Evolutionary conservation across 2,888 invertebrate genomes (phyloP), one percentile per base, ranked within the genome.

Genomic region (Tuberolachnus salignus): DNA sequence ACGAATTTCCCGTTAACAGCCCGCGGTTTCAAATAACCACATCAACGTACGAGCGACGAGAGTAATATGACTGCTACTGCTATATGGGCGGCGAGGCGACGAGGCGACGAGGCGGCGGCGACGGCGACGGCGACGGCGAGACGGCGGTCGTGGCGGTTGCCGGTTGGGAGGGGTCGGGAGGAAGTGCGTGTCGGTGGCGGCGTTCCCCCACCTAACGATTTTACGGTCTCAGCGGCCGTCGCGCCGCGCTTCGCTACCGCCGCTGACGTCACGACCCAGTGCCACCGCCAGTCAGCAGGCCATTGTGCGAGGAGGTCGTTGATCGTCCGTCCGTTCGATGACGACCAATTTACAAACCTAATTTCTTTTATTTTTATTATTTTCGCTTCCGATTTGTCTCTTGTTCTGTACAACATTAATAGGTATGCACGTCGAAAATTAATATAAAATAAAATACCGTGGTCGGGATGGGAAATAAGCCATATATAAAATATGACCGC

Each of bases 161-260:
- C 44, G 63, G 21, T 4, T 0, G 51, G 42, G 14, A 11, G 44
- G 49, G 44, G n/a, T 11, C 8, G 51, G 1, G 51, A 6, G 13
- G 53, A 44, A 6, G 21, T 26, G 53, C 19, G 51, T 19, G 63
- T 63, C 42, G 34, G 23, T 42, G 46, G 46, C 14, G 51, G 66
- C 66, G 14, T 16, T 11, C 69, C 78, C 78, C 66, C 78, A 57
- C 66, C 69, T 78, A 78, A 78, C 67, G 78, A 78, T 78, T 78
- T 78, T 78, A 69, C 78, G 67, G 78, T 69, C 67, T 67, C 57
- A 51, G 59, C 49, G 49, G 69, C 78, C 78, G 75, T 75, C 57
- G 66, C 46, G 59, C 59, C 49, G 75, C 78, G 78, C 75, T 75
- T 42, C 26, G 66, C 69, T 67, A 1, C 55, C 61, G 51, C 11